A percentile compares a stretch with the other conserved stretches of the same genome.
Conservation (phyloP, 2,113 vertebrate species). For the Rutilus rutilus region DNA sequence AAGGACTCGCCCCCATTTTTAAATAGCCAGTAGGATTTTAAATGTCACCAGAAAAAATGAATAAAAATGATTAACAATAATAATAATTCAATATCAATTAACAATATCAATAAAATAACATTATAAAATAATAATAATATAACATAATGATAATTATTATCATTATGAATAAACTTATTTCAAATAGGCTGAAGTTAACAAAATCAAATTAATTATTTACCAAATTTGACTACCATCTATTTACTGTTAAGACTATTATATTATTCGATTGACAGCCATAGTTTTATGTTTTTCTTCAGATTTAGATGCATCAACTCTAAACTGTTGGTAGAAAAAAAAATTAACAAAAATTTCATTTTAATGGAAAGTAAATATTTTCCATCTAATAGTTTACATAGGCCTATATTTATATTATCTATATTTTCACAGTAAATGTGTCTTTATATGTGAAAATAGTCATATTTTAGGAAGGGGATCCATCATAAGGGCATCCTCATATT, state of each 20-base stretch:
- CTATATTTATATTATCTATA: not conserved
- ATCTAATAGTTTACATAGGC: not conserved
- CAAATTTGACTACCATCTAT: not conserved
- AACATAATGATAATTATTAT: too few relatives aligned
- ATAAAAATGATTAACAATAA: too few relatives aligned
- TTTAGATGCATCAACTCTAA: not conserved
- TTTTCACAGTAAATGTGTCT: not conserved
- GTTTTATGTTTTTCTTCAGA: not conserved
- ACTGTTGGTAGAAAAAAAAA: not conserved
- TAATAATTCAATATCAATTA: too few relatives aligned
- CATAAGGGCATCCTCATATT: not conserved
- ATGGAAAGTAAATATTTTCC: not conserved
- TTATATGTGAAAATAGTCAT: not conserved
- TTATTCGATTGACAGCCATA: not conserved
- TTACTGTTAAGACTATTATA: not conserved
- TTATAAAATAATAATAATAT: too few relatives aligned
- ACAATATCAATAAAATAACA: too few relatives aligned
- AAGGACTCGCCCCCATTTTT: too few relatives aligned
- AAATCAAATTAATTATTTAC: too few relatives aligned
- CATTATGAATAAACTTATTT: too few relatives aligned
- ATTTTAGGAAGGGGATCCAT: not conserved
- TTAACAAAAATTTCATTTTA: not conserved
- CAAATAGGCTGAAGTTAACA: too few relatives aligned
- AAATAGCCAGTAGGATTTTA: too few relatives aligned
- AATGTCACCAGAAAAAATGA: too few relatives aligned